phyloP scores from a whole-genome alignment of 2,113 vertebrate species.

The Amblyopsis rosae region DNA sequence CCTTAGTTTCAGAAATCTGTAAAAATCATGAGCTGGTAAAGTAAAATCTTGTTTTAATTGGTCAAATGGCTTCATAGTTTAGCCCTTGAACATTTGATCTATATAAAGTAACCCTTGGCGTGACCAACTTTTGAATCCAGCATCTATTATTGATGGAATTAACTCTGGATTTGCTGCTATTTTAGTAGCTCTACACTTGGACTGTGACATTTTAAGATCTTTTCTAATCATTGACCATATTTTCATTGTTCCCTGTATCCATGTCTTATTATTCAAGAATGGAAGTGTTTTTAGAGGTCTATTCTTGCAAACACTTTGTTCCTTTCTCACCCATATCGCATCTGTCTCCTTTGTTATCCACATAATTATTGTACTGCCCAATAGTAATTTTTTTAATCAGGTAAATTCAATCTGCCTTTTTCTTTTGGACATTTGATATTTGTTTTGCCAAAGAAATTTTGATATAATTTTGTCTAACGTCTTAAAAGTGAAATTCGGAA shows the following conservation, averaged over 20 bases:
- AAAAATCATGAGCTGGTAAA: not conserved
- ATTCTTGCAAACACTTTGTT: not conserved
- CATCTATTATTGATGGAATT: not conserved
- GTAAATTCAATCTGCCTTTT: no score
- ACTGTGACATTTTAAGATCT: not conserved
- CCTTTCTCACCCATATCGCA: slow-evolving; percentile 6
- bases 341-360: slow-evolving; percentile 3
- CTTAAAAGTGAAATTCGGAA: slow-evolving; percentile 1
- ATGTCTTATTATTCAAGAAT: slow-evolving; percentile 3
- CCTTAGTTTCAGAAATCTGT: not conserved
- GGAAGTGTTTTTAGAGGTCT: not conserved
- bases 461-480: not conserved
- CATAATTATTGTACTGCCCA: no score
- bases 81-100: not conserved
- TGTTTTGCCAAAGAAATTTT: not conserved
- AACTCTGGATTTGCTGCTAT: not conserved
- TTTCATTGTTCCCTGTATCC: no score
- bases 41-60: not conserved
- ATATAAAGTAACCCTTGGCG: not conserved
- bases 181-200: not conserved
- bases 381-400: no score
- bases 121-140: not conserved
- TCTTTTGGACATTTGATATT: no score
- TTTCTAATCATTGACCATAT: not conserved
- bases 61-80: not conserved